These are phyloP conservation scores for Trichomalopsis sarcophagae DNA, from an alignment of 1,140 invertebrate species.

Conservation along the genomic window DNA sequence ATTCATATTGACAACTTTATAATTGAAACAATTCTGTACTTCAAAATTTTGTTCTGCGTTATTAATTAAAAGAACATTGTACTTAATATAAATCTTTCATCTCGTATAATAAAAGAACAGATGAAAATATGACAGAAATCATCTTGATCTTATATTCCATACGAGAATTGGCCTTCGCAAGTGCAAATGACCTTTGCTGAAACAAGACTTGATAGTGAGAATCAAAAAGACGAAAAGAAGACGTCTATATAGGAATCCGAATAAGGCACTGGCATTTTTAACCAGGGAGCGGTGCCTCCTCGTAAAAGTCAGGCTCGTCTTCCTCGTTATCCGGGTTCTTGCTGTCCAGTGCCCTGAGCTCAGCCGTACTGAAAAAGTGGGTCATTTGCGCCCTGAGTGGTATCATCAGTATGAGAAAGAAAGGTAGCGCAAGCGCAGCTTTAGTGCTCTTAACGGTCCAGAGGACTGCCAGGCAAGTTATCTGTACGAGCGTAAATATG, in stretches of 20 bases:
- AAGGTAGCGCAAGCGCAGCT: slow-evolving; percentile 92
- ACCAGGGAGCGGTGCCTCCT: slow-evolving; percentile 87
- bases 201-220: not conserved
- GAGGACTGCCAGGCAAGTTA: slow-evolving; percentile 84
- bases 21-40: no score
- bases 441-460: slow-evolving; percentile 93
- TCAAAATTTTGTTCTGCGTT: not conserved
- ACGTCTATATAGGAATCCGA: not conserved
- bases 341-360: slow-evolving; percentile 89
- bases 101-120: not conserved
- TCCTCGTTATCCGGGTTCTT: slow-evolving; percentile 86
- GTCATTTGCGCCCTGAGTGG: slow-evolving; percentile 86
- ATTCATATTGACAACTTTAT: no score
- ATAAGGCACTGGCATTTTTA: slow-evolving; percentile 68
- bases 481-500: slow-evolving; percentile 90
- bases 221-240: not conserved
- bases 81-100: not conserved
- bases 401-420: slow-evolving; percentile 93
- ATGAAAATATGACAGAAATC: slow-evolving; percentile 25
- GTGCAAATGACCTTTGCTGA: not conserved
- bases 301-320: slow-evolving; percentile 95
- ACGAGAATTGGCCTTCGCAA: not conserved
- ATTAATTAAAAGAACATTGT: not conserved
- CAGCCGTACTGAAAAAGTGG: slow-evolving; percentile 84
- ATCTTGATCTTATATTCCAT: not conserved